These are phyloP conservation scores for Semotilus atromaculatus DNA, from an alignment of 2,797 vertebrate genomes.

Conservation along the genomic window DNA sequence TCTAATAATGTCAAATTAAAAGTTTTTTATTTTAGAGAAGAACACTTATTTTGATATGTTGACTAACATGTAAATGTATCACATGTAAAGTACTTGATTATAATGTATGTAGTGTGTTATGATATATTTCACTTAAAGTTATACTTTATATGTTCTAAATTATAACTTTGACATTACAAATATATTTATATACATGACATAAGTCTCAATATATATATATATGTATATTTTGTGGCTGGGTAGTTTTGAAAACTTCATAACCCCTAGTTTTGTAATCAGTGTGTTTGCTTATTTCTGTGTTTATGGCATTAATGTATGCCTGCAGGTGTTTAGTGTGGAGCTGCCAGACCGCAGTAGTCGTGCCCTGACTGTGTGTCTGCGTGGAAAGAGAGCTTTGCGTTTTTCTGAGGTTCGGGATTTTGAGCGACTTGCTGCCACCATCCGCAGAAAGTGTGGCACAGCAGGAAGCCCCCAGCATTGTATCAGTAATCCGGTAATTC, in stretches of 20 bases:
- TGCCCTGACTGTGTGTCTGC: conserved; percentile 86
- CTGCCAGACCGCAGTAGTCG: conserved; percentile 81
- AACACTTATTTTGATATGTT: neutral
- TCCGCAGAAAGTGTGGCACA: conserved; percentile 82
- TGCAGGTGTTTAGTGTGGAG: conserved; percentile 87
- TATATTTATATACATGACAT: neutral
- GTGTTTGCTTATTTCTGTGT: conserved; percentile 13
- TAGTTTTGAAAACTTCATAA: neutral
- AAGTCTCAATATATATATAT: neutral
- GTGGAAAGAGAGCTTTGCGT: conserved; percentile 90
- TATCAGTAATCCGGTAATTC: conserved; percentile 81
- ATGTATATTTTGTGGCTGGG: neutral
- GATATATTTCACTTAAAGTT: neutral
- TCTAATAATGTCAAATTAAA: neutral
- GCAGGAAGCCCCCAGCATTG: conserved; percentile 81
- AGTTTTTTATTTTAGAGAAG: neutral
- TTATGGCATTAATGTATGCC: neutral
- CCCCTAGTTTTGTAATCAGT: neutral
- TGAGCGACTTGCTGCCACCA: conserved; percentile 83
- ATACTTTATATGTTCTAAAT: neutral
- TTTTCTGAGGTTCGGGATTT: conserved; percentile 91
- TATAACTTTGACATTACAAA: neutral
- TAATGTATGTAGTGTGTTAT: neutral
- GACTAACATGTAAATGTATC: neutral
- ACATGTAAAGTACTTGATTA: neutral